These are phyloP conservation scores for Bhutanitis thaidina DNA, from an alignment of 2,888 invertebrate species.

Conservation along the genomic window DNA sequence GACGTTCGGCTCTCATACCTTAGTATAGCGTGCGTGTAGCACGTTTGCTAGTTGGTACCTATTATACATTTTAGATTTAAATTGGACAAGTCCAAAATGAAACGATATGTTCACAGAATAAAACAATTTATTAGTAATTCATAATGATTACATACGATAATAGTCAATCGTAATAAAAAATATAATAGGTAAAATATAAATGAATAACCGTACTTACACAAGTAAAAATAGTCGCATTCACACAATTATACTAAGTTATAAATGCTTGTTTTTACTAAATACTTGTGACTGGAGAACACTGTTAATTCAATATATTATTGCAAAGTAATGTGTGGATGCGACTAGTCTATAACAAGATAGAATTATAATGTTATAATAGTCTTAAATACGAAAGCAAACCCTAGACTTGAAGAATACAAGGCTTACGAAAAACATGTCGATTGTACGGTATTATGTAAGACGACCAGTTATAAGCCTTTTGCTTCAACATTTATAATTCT, in stretches of 20 bases:
- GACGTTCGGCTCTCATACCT: no score
- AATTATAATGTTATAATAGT: background rate
- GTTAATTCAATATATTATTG: background rate
- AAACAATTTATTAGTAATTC: slow-evolving; percentile 17
- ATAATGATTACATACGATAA: slow-evolving; percentile 9
- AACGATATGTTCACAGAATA: background rate
- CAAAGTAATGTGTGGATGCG: slow-evolving; percentile 1
- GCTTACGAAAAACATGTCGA: background rate
- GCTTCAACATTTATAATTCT: no score
- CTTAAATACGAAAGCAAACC: slow-evolving; percentile 1
- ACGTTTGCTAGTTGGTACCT: no score
- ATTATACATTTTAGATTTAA: no score
- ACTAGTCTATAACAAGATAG: background rate
- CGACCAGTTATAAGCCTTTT: background rate
- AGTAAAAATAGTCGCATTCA: slow-evolving; percentile 4
- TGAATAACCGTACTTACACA: slow-evolving; percentile 7
- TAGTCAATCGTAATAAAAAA: slow-evolving; percentile 11
- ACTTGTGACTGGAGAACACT: slow-evolving; percentile 8
- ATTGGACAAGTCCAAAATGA: background rate
- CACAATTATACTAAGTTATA: background rate
- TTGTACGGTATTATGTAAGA: slow-evolving; percentile 17
- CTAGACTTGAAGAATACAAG: background rate
- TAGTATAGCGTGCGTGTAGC: no score
- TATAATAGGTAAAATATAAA: slow-evolving; percentile 7
- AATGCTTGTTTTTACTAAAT: background rate